Evolutionary conservation across 2,888 invertebrate genomes (phyloP).

Genomic region (Drosophila longiperda): DNA sequence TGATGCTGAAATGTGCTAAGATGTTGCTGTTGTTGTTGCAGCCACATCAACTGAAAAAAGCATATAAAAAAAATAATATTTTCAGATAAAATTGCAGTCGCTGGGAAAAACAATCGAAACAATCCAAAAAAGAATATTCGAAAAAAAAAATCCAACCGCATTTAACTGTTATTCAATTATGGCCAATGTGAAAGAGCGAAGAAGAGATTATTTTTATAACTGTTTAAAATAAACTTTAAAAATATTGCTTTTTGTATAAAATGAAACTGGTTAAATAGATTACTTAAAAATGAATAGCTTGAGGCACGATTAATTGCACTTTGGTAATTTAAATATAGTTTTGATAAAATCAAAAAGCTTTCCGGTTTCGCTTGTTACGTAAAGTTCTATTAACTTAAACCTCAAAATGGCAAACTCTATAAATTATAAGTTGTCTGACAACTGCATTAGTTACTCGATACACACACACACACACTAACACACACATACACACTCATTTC

Average conservation of each 20-base stretch:
- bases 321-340: background rate
- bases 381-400: slow-evolving; percentile 31
- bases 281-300: background rate
- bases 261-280: slow-evolving; percentile 2
- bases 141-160: slow-evolving; percentile 4
- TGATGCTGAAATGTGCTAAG: slow-evolving; percentile 57
- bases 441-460: slow-evolving; percentile 23
- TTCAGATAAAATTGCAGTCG: slow-evolving; percentile 37
- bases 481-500: background rate
- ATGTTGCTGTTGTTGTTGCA: slow-evolving; percentile 27
- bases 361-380: slow-evolving; percentile 5
- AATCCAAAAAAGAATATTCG: slow-evolving; percentile 11
- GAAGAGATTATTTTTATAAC: background rate
- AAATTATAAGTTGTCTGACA: slow-evolving; percentile 43
- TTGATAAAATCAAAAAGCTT: background rate
- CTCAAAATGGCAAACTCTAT: slow-evolving; percentile 23
- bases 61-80: slow-evolving; percentile 29
- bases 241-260: no score
- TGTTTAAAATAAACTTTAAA: background rate
- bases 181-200: background rate
- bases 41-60: slow-evolving; percentile 15
- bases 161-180: slow-evolving; percentile 6
- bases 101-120: slow-evolving; percentile 35
- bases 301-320: background rate
- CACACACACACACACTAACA: background rate